Evolutionary conservation across 2,113 vertebrate species (phyloP).

Genomic region (Phrynosoma platyrhinos): DNA sequence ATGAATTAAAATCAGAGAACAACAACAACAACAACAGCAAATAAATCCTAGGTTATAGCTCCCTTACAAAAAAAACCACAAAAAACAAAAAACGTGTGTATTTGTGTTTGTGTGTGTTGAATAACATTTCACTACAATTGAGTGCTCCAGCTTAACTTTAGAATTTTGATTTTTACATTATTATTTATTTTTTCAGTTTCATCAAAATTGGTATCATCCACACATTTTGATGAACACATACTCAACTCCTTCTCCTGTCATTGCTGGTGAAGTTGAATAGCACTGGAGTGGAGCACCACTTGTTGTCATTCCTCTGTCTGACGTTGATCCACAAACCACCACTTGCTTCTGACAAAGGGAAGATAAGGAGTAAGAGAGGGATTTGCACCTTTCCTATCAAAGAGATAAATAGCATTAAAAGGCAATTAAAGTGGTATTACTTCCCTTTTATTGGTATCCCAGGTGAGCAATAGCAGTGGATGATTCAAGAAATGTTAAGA

Average conservation of each 20-base stretch:
- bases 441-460: conserved; percentile 10
- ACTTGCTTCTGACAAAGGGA: conserved; percentile 7
- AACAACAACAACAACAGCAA: no score
- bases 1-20: neutral
- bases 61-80: no score
- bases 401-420: conserved; percentile 28
- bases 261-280: neutral
- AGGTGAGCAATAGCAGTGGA: conserved; percentile 8
- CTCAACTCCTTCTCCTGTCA: neutral
- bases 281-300: conserved; percentile 8
- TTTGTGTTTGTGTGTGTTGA: neutral
- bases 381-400: neutral
- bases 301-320: neutral
- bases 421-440: conserved; percentile 12
- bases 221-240: neutral
- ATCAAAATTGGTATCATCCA: neutral
- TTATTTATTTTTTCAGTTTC: neutral
- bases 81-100: no score
- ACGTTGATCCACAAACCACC: conserved; percentile 9
- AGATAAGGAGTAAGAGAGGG: neutral
- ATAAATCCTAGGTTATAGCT: no score
- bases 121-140: neutral
- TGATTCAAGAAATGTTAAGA: conserved; percentile 24
- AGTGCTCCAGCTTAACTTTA: neutral
- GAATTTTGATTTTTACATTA: neutral